phyloP scores from a whole-genome alignment of 2,113 vertebrate genomes.

The Lethenteron reissneri region DNA sequence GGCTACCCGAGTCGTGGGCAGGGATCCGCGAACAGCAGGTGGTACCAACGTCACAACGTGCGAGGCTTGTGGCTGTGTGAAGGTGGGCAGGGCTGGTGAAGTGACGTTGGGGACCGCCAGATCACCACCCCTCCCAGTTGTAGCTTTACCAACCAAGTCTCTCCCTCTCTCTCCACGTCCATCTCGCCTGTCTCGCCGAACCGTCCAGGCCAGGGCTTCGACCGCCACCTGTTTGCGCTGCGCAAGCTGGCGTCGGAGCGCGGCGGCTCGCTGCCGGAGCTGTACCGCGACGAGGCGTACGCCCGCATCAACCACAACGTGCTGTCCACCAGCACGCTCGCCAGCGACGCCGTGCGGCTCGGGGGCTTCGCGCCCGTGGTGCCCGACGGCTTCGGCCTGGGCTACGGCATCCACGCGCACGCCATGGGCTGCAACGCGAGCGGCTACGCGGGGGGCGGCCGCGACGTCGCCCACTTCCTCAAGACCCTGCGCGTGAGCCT shows the following conservation, averaged over 20 bases:
- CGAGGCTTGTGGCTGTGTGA: background rate
- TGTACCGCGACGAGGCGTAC: constrained; percentile 62
- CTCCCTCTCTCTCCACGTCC: too few species aligned
- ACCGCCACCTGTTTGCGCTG: constrained; percentile 67
- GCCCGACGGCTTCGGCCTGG: constrained; percentile 61
- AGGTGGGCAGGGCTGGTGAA: background rate
- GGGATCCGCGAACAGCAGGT: too few species aligned
- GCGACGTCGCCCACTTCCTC: constrained; percentile 50
- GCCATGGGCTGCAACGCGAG: constrained; percentile 75
- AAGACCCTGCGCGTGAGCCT: constrained; percentile 51
- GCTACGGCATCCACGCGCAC: constrained; percentile 47
- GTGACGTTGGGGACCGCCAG: background rate
- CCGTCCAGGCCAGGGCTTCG: constrained; percentile 66
- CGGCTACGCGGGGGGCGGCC: constrained; percentile 34
- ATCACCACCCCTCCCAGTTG: background rate
- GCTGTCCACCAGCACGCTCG: constrained; percentile 72
- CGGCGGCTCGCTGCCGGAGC: constrained; percentile 26
- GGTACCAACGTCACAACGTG: too few species aligned
- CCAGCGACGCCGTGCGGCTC: constrained; percentile 41
- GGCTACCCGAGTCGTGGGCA: too few species aligned
- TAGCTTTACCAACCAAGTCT: too few species aligned
- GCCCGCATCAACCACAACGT: constrained; percentile 62
- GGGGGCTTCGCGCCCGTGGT: constrained; percentile 85
- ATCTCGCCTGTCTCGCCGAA: too few species aligned
- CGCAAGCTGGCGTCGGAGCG: constrained; percentile 32